Conservation (phyloP, 37 sponge, comb jelly and placozoan species). For the Axinella damicornis region DNA sequence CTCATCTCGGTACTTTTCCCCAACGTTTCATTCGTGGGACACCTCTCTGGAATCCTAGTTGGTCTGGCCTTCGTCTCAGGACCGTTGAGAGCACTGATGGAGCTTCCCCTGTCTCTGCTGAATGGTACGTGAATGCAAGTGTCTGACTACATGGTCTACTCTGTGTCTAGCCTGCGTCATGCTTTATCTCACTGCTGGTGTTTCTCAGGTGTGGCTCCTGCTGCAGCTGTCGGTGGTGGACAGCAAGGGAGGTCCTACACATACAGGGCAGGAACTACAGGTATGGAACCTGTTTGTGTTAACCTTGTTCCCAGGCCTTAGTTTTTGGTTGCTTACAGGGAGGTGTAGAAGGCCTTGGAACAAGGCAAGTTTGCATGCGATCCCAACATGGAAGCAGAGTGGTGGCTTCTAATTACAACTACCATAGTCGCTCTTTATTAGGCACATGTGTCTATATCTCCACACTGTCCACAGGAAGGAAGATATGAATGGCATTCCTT, state of each 20-base stretch:
- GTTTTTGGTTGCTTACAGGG: no score
- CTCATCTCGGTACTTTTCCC: constrained; percentile 91
- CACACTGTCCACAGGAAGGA: no score
- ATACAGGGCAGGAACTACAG: constrained; percentile 31
- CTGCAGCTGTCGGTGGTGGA: not conserved
- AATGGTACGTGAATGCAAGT: not conserved
- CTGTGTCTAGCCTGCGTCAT: no score
- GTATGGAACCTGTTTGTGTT: not conserved
- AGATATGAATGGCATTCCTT: no score
- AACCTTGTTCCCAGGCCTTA: not conserved
- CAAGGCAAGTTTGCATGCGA: no score
- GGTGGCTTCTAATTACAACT: no score
- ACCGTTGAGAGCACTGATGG: constrained; percentile 76
- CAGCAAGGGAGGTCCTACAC: constrained; percentile 9
- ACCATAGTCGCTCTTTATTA: no score
- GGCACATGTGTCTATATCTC: no score
- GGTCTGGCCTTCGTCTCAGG: constrained; percentile 86
- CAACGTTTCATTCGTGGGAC: constrained; percentile 95
- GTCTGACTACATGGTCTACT: not conserved
- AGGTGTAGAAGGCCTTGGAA: no score
- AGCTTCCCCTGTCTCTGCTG: constrained; percentile 47
- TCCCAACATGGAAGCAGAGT: no score
- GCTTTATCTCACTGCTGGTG: no score
- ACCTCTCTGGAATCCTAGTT: constrained; percentile 96
- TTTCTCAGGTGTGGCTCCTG: not conserved